Conservation (phyloP, 1,140 invertebrate species). For the Heliconius hewitsoni region DNA sequence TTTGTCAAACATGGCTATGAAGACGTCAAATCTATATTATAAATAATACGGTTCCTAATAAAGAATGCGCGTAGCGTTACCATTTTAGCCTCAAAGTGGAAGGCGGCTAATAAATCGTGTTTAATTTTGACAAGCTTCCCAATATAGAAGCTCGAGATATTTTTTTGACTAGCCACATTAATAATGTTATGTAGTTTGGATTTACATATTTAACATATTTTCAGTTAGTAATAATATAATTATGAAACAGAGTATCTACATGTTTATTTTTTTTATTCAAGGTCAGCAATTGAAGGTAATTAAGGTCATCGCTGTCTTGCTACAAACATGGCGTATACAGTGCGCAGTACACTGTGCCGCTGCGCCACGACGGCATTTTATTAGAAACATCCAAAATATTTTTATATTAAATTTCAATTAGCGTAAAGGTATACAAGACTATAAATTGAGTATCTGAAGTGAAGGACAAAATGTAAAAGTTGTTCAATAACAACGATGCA, state of each 20-base stretch:
- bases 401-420: constrained; percentile 3
- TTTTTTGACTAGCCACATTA: constrained; percentile 12
- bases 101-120: constrained; percentile 21
- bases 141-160: constrained; percentile 14
- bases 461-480: constrained; percentile 70
- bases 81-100: constrained; percentile 3
- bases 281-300: too few relatives aligned
- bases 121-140: constrained; percentile 24
- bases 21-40: background rate
- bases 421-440: background rate
- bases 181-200: background rate
- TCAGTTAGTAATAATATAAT: background rate
- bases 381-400: background rate
- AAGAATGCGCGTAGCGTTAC: background rate
- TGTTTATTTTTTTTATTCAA: too few relatives aligned
- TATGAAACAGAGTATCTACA: too few relatives aligned
- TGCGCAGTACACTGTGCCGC: too few relatives aligned
- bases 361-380: background rate
- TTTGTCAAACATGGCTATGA: background rate
- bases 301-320: too few relatives aligned
- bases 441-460: constrained; percentile 26
- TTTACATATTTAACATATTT: background rate
- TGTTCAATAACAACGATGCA: constrained; percentile 70
- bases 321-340: too few relatives aligned
- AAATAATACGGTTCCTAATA: background rate